Evolutionary conservation across 2,113 vertebrate species (phyloP), one percentile per base, ranked within the genome.

Genomic region (Procavia capensis): DNA sequence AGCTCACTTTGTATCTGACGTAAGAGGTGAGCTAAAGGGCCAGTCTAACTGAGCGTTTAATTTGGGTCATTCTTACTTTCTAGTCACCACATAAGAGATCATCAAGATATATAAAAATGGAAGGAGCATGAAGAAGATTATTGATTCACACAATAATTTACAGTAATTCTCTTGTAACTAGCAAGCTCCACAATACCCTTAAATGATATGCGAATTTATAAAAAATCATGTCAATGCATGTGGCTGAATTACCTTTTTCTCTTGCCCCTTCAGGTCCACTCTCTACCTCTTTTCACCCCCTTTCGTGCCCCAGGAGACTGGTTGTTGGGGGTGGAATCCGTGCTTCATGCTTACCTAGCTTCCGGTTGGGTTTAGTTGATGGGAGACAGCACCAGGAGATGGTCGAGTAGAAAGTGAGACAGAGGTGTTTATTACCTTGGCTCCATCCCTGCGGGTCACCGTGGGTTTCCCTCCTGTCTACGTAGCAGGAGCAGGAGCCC

Each of bases 11-110:
- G 72, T 78, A 54, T 82, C 39, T 88, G 75, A 22, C 50, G 91
- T 9, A 11, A 61, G 39, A 61, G 39, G 47, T 78, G 66, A 85
- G 68, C 59, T 41, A 70, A 36, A 25, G 89, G 82, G 41, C 27
- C 24, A 57, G 34, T 78, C 63, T 54, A 85, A 36, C 90, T 90
- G 85, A 79, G 5, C n/a, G 82, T 78, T 90, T 94, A 87, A 75
- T 85, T 91, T n/a, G 47, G 24, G 24, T n/a, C 47, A 45, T 85
- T 95, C 79, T 75, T 45, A 90, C 25, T 61, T 47, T 68, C 95
- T 92, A 64, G 22, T 84, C 85, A 90, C 31, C 39, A 63, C 92
- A 50, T 85, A 63, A 81, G 43, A 74, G 31, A 84, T 88, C 22
- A 54, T 78, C 24, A 27, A 17, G 47, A 54, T 64, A 41, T 54